Evolutionary conservation across 2,113 vertebrate species (phyloP), one percentile per base, ranked within the genome.

Genomic region (Natator depressus): DNA sequence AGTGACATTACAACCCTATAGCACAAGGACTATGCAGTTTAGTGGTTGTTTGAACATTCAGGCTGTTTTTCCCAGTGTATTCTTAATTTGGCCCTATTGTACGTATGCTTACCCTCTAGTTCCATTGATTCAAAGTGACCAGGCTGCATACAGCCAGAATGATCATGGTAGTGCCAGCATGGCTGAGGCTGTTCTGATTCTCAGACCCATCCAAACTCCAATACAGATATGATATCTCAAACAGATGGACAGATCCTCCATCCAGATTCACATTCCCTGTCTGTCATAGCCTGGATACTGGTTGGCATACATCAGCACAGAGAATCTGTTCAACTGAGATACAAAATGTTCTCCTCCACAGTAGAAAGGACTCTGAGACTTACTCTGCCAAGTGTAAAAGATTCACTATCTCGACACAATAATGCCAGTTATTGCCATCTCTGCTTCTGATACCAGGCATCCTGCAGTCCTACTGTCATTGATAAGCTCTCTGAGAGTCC

Each of bases 81-180:
- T 35, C 82, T 91, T 84, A 35, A 35, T 85, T 94, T 88, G 42
- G 5, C 49, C 84, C 84, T 88, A n/a, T 31, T 84, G 2, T 16
- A 2, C 38, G 9, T 57, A 16, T 1, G 0, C 24, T 80, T 38
- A 51, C 46, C 25, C 8, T 57, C 0, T 0, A 38, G 35, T 38
- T 83, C 65, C 75, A 20, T 13, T n/a, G 53, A 14, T 75, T 47
- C 51, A 47, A 31, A 31, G 59, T 19, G 31, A 53, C 27, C 51
- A 88, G 72, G 80, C 46, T 81, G 24, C 17, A 62, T 19, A n/a
- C 35, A 69, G 16, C 62, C 62, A 69, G 62, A 69, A n/a, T 19
- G 16, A n/a, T n/a, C 62, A n/a, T 69, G 62, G 62, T 69, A 69
- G 16, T 35, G 3, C 35, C 62, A 69, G 2, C 51, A 25, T 46